Evolutionary conservation across 1,140 invertebrate species (phyloP).

Genomic region (Trachymyrmex septentrionalis): DNA sequence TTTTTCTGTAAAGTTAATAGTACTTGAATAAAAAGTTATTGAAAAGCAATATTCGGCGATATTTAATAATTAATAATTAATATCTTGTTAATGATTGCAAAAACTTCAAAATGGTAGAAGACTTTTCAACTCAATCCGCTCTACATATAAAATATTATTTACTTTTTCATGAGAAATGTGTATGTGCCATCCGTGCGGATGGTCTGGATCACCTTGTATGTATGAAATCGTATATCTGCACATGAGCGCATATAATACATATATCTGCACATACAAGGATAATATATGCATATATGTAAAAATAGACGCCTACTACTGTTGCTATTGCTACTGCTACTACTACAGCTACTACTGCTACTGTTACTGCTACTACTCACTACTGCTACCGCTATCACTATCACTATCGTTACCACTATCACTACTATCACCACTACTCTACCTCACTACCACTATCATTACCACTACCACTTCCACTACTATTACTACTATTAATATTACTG

Average conservation of each 20-base stretch:
- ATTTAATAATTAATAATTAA: too few relatives aligned
- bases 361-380: not conserved
- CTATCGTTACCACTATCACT: too few relatives aligned
- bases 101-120: too few relatives aligned
- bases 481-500: not conserved
- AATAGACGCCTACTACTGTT: not conserved
- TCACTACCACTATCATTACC: not conserved
- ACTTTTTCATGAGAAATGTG: too few relatives aligned
- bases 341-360: not conserved
- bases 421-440: not conserved
- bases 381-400: too few relatives aligned
- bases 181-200: too few relatives aligned
- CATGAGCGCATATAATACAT: not conserved
- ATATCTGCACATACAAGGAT: not conserved
- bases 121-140: too few relatives aligned
- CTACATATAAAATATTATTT: not conserved
- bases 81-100: too few relatives aligned
- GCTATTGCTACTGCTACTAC: not conserved
- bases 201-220: not conserved
- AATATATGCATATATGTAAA: not conserved
- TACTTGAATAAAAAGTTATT: too few relatives aligned
- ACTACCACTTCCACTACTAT: not conserved
- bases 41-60: too few relatives aligned
- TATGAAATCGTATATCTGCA: not conserved
- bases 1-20: too few relatives aligned